Evolutionary conservation across 2,888 invertebrate genomes (phyloP), one percentile per base, ranked within the genome.

Genomic region (Melanargia galathea): DNA sequence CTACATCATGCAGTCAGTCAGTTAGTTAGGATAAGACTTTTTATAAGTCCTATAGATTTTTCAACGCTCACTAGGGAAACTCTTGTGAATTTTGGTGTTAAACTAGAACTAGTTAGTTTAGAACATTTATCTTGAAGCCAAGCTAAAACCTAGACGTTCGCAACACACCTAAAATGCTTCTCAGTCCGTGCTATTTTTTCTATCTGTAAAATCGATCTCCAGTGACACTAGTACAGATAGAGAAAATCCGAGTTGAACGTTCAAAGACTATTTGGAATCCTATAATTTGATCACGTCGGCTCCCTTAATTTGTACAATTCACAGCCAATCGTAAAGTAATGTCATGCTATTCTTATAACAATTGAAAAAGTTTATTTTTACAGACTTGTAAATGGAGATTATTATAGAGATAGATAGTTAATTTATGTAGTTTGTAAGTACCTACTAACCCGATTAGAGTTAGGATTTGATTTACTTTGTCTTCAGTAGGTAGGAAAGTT

Each of bases 211-310:
- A 45, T 26, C 43, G 43, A 18, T 35, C 35, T 52, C 26, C n/a
- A 56, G 30, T 33, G 57, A 18, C 20, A 33, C 16, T 11, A 30
- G 30, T 30, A 30, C 13, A 24, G 11, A 45, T 20, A 43, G 30
- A 57, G 45, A 45, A 45, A 57, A 46, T 30, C 45, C 30, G 13
- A 57, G 57, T 46, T 26, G 26, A 45, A 33, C 30, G 45, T 20
- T 33, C 20, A 30, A 40, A 56, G 43, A 30, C 45, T 20, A 26
- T 45, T 26, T 13, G 33, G 45, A 43, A 55, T 33, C 46, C 57
- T 46, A 55, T 60, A 60, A 60, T 59, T 59, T 46, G 38, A 55
- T 55, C 54, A 40, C 59, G 54, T 33, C 22, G 40, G 51, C 38
- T 40, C 16, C 26, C 38, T 16, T 49, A 16, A 38, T 60, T 49